These are phyloP conservation scores for Muscicapa striata DNA, from an alignment of 2,797 vertebrate genomes.

Conservation along the genomic window DNA sequence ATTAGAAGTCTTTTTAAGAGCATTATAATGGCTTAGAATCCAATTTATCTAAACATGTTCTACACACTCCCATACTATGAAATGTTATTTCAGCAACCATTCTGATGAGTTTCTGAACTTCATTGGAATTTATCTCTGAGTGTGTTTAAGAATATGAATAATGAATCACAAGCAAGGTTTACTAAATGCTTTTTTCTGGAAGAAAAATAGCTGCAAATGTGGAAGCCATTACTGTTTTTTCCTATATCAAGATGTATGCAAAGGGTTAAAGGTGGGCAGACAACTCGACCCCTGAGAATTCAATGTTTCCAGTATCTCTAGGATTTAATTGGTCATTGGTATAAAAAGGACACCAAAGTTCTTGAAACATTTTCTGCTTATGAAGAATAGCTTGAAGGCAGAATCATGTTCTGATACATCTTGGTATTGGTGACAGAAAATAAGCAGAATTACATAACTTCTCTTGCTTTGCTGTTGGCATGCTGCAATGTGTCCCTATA, in stretches of 20 bases:
- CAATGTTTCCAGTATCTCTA: neutral
- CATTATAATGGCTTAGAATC: neutral
- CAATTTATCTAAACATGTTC: neutral
- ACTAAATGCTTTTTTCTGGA: neutral
- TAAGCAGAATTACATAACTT: neutral
- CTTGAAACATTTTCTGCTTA: neutral
- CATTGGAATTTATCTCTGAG: constrained; percentile 21
- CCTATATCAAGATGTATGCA: neutral
- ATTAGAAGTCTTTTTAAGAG: neutral
- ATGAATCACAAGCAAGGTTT: constrained; percentile 34
- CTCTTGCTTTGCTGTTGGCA: neutral
- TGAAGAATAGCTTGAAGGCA: neutral
- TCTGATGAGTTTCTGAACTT: constrained; percentile 24
- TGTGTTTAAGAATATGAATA: constrained; percentile 12
- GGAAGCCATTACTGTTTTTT: neutral
- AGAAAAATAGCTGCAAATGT: neutral
- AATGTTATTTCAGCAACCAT: neutral
- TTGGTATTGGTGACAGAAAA: neutral
- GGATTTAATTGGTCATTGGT: fast-evolving
- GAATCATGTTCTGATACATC: neutral
- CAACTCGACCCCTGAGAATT: neutral
- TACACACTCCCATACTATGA: neutral
- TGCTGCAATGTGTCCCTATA: neutral
- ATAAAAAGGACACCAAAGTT: neutral
- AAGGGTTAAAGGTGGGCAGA: neutral